Evolutionary conservation across 2,888 invertebrate genomes (phyloP), one percentile per base, ranked within the genome.

Genomic region (Maniola hyperantus): DNA sequence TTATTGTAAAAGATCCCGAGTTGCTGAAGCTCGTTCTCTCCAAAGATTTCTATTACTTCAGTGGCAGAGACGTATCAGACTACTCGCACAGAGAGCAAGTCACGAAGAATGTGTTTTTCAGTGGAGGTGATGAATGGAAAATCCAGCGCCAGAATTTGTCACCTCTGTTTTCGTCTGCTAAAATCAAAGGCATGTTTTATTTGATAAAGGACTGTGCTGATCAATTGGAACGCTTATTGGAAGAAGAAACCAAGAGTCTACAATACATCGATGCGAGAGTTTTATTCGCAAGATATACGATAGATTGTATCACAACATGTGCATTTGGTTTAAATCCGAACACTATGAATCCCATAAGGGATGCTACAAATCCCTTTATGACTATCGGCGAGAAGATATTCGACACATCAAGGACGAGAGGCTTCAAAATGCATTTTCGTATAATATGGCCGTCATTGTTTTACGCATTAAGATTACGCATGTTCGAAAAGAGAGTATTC

Each of bases 161-260:
- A 0, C 85, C 87, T 0, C 64, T 89, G 0, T 91, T 90, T 71
- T 81, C 89, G 0, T 81, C 85, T 0, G 74, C 82, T 0, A 89
- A 88, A 72, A 84, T 88, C 79, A 88, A 82, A 66, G 85, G 80
- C 15, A 91, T 89, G 89, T 90, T 88, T 62, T 74, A 82, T 61
- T 70, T 89, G 1, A 80, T 89, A 13, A 76, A 80, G 59, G 79
- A 53, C 6, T 62, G 62, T 15, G 53, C 53, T 34, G n/a, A 15
- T n/a, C n/a, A 62, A 4, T 62, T 62, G 13, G 62, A 62, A 11
- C 18, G 15, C 10, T 50, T 34, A 10, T 54, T 65, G 20, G 72
- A 77, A 64, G 59, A 69, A n/a, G 36, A 76, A 55, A 67, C 59
- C 6, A 67, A 70, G 13, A 53, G 36, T 4, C 70, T 69, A 0